Conservation (phyloP, 2,113 vertebrate species). For the Rhinoderma darwinii region DNA sequence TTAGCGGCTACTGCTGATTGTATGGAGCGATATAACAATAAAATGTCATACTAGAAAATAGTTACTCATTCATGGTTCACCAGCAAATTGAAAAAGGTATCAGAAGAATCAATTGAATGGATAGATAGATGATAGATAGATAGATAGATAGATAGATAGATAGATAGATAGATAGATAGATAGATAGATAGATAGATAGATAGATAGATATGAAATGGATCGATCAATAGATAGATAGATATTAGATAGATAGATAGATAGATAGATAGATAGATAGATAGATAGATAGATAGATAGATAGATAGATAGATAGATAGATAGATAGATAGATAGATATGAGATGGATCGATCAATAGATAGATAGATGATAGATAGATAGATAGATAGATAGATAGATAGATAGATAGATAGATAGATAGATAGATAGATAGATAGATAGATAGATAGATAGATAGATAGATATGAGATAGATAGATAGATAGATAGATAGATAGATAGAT, state of each 20-base stretch:
- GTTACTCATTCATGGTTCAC: background rate
- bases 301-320: no score
- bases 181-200: constrained; percentile 16
- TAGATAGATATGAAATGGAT: background rate
- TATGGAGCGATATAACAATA: constrained; percentile 4
- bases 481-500: constrained; percentile 3
- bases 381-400: background rate
- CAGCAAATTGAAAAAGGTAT: background rate
- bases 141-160: constrained; percentile 8
- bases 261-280: constrained; percentile 8
- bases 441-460: no score
- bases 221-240: background rate
- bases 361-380: background rate
- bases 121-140: background rate
- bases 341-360: background rate
- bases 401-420: constrained; percentile 15
- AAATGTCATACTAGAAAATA: background rate
- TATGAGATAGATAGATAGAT: background rate
- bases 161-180: constrained; percentile 15
- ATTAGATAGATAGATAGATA: background rate
- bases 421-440: background rate
- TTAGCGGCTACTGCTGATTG: background rate
- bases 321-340: background rate
- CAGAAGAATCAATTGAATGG: background rate
- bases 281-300: background rate